Percentiles rank a stretch among this genome's conserved stretches.
Conservation (phyloP, 2,888 invertebrate species). For the Cerceris ruficornis region DNA sequence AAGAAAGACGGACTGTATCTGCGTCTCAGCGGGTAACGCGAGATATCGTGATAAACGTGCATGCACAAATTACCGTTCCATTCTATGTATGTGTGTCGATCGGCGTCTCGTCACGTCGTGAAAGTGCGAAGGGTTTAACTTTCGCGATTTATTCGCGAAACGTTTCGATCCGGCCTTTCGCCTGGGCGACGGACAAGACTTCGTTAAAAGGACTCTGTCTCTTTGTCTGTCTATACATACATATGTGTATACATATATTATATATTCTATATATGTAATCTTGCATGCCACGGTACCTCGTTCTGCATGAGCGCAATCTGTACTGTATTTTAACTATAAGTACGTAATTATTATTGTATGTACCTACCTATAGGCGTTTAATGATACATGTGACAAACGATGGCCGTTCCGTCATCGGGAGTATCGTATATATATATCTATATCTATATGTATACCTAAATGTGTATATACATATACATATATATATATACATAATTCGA, state of each 20-base stretch:
- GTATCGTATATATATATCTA: constrained; percentile 9
- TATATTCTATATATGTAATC: not conserved
- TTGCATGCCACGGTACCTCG: constrained; percentile 42
- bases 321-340: constrained; percentile 62
- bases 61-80: not conserved
- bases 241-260: not conserved
- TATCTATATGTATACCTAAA: constrained; percentile 28
- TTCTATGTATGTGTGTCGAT: not conserved
- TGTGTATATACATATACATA: constrained; percentile 31
- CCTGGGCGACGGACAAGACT: too few species aligned
- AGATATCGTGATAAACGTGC: constrained; percentile 36
- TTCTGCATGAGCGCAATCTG: constrained; percentile 37
- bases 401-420: too few species aligned
- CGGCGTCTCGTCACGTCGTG: not conserved
- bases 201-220: too few species aligned
- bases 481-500: constrained; percentile 56
- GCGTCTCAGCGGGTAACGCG: constrained; percentile 32
- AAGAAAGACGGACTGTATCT: constrained; percentile 31
- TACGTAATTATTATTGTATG: constrained; percentile 61
- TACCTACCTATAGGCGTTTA: constrained; percentile 49
- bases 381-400: constrained; percentile 7
- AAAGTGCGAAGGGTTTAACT: too few species aligned
- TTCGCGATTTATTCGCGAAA: too few species aligned
- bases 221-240: too few species aligned
- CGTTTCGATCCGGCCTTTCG: too few species aligned